phyloP scores from a whole-genome alignment of 2,113 vertebrate species.

The Sylvietta virens region DNA sequence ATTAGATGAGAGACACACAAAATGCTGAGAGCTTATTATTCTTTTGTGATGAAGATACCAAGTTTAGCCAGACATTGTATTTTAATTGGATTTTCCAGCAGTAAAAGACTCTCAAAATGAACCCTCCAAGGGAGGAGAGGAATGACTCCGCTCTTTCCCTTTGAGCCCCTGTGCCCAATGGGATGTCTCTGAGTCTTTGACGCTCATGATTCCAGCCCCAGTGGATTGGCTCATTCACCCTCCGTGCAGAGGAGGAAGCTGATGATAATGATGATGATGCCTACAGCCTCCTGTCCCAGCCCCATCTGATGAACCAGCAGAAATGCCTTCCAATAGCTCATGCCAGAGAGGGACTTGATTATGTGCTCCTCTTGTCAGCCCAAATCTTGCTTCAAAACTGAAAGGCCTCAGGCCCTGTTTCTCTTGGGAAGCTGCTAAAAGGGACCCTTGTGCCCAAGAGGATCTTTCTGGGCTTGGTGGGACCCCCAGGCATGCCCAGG shows the following conservation, averaged over 20 bases:
- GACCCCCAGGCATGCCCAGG: not conserved
- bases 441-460: not conserved
- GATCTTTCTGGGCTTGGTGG: accelerated
- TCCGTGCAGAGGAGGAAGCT: not conserved
- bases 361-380: not conserved
- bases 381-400: not conserved
- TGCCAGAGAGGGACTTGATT: not conserved
- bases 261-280: not conserved
- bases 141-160: not conserved
- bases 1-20: slow-evolving; percentile 3
- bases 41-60: not conserved
- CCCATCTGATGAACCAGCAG: not conserved
- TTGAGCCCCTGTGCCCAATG: accelerated
- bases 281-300: not conserved
- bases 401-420: not conserved
- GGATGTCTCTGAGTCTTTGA: not conserved
- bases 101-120: not conserved
- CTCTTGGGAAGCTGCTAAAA: not conserved
- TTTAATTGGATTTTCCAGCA: slow-evolving; percentile 36
- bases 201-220: not conserved
- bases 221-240: not conserved
- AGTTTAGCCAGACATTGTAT: not conserved
- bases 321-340: not conserved
- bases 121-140: not conserved
- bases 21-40: not conserved